Conservation (phyloP, 1,140 invertebrate species). For the Lethocerus indicus region DNA sequence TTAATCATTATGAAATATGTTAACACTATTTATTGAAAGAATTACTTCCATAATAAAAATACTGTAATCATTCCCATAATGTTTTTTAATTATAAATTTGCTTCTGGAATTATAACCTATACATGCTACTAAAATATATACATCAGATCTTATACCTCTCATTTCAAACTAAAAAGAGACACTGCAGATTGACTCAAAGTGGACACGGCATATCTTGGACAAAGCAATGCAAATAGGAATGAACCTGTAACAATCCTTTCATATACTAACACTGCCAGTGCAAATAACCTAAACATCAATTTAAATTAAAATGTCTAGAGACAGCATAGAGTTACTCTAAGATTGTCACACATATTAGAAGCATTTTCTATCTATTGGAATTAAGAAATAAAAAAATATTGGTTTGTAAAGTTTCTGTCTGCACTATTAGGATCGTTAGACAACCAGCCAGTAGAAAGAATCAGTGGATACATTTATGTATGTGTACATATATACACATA, state of each 20-base stretch:
- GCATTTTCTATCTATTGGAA: no score
- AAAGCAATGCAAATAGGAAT: not conserved
- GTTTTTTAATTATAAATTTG: slow-evolving; percentile 4
- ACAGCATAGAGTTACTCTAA: not conserved
- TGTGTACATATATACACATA: no score
- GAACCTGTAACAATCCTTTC: not conserved
- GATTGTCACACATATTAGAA: no score
- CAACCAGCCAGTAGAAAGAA: no score
- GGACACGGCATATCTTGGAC: not conserved
- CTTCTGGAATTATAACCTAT: not conserved
- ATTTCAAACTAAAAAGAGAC: slow-evolving; percentile 11
- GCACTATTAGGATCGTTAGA: no score
- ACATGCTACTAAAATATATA: slow-evolving; percentile 5
- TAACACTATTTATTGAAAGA: not conserved
- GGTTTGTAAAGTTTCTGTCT: no score
- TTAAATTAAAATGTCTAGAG: not conserved
- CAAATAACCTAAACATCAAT: not conserved
- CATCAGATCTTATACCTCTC: slow-evolving; percentile 15
- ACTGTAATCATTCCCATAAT: slow-evolving; percentile 1
- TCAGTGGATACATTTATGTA: no score
- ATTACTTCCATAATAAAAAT: not conserved
- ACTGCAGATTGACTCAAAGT: not conserved
- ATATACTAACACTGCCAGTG: not conserved
- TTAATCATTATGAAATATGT: not conserved
- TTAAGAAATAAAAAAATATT: no score